These are phyloP conservation scores for Magallana gigas DNA, from an alignment of 1,140 invertebrate genomes.

Conservation along the genomic window DNA sequence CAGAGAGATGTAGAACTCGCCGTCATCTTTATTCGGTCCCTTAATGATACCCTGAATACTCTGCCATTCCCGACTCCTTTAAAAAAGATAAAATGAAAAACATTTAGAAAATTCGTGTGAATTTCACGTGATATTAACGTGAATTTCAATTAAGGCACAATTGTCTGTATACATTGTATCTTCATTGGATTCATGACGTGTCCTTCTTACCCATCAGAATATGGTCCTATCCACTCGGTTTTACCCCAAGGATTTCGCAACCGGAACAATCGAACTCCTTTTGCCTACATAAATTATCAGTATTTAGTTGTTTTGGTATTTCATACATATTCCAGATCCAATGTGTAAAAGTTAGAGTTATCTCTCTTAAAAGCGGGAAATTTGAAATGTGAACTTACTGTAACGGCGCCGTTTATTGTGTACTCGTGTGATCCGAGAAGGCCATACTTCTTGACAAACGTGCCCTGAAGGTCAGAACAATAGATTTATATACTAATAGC, in stretches of 20 bases:
- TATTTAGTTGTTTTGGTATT: no score
- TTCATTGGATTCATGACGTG: neutral
- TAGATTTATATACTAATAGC: no score
- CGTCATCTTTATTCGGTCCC: conserved; percentile 66
- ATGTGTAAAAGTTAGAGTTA: no score
- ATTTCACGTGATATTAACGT: no score
- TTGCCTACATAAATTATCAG: conserved; percentile 34
- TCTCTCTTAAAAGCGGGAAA: no score
- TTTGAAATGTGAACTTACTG: conserved; percentile 51
- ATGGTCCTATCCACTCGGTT: conserved; percentile 84
- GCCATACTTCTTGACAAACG: conserved; percentile 62
- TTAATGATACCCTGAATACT: conserved; percentile 14
- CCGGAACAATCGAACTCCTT: conserved; percentile 72
- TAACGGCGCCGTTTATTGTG: conserved; percentile 65
- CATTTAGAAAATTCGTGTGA: neutral
- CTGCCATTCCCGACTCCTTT: conserved; percentile 41
- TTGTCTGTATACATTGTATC: neutral
- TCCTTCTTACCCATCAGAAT: conserved; percentile 80
- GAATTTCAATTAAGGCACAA: neutral
- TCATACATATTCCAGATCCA: no score
- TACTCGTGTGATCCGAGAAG: conserved; percentile 73
- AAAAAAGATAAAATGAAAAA: neutral
- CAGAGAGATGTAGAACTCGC: conserved; percentile 72
- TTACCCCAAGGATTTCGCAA: conserved; percentile 83
- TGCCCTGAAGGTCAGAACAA: conserved; percentile 51